Evolutionary conservation across 2,113 vertebrate genomes (phyloP), one percentile per base, ranked within the genome.

Genomic region (Oryzias celebensis): DNA sequence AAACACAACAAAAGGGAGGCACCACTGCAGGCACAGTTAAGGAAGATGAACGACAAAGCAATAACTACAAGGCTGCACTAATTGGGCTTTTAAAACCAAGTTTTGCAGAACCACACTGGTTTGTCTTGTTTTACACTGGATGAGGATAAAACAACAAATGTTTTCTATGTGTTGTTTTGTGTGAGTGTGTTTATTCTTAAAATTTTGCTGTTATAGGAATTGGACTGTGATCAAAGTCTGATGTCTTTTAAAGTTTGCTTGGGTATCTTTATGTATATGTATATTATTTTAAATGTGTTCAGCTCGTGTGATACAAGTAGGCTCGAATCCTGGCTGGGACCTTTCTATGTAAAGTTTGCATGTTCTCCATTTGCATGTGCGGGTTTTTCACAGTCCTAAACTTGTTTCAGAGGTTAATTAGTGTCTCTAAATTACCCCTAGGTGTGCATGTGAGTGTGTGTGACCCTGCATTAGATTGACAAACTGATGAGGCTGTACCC

Each of bases 81-180:
- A 91, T 91, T 92, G 88, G 81, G 61, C 79, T 75, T 87, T 86
- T 82, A 84, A 82, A 85, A 77, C 77, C 63, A 77, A 73, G 53
- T 77, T 77, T 61, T 60, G 65, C 41, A 57, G 74, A 72, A 49
- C 36, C 73, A 60, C 75, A 73, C 62, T 48, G 55, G 74, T 62
- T 61, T 85, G 73, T 58, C 79, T 77, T 62, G 56, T 80, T 81
- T 75, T 73, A 42, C 7, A 58, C 46, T 71, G 62, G 62, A 80
- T 74, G 66, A 69, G 64, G 65, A 65, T 65, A 55, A 62, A 67
- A 52, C 62, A 79, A 80, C 77, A 54, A 77, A 69, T 82, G 75
- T 86, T 84, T 85, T 42, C 75, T 85, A 74, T 65, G 56, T 54
- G 73, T 60, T 62, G 49, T 61, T 68, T 12, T 65, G 56, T 43